Conservation (phyloP, 2,113 vertebrate genomes). For the Nansenia antarctica region DNA sequence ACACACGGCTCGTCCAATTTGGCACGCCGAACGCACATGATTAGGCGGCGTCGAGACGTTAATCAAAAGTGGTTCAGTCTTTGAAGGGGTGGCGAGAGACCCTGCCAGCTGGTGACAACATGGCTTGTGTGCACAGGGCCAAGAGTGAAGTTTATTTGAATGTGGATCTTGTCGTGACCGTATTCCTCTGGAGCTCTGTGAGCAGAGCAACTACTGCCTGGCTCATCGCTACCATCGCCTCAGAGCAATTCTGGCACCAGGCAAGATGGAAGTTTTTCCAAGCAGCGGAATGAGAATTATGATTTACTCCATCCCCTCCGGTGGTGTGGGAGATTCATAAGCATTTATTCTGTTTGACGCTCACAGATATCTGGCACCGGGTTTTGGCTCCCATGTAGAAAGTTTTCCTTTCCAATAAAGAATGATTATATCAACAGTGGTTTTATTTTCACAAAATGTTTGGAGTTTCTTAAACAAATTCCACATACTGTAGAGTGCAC, state of each 20-base stretch:
- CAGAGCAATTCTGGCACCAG: slow-evolving; percentile 64
- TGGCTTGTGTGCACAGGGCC: slow-evolving; percentile 70
- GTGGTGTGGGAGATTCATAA: slow-evolving; percentile 67
- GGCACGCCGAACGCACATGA: slow-evolving; percentile 61
- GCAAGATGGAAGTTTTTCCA: slow-evolving; percentile 65
- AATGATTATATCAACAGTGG: slow-evolving; percentile 56
- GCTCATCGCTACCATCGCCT: slow-evolving; percentile 69
- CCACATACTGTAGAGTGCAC: too few relatives aligned
- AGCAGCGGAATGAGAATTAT: slow-evolving; percentile 66
- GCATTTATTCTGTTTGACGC: slow-evolving; percentile 63
- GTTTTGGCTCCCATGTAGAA: slow-evolving; percentile 42
- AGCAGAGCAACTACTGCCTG: slow-evolving; percentile 63
- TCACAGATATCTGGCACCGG: slow-evolving; percentile 55
- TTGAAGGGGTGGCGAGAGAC: slow-evolving; percentile 66
- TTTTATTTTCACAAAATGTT: slow-evolving; percentile 57
- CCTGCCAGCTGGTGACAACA: slow-evolving; percentile 75
- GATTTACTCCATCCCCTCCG: slow-evolving; percentile 64
- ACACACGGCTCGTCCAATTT: slow-evolving; percentile 67
- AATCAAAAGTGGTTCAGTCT: slow-evolving; percentile 76
- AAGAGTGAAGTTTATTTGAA: slow-evolving; percentile 79
- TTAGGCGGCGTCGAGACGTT: slow-evolving; percentile 73
- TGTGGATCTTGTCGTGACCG: slow-evolving; percentile 70
- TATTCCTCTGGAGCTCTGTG: slow-evolving; percentile 72
- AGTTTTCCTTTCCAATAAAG: slow-evolving; percentile 62
- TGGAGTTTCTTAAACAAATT: too few relatives aligned